Conservation (phyloP, 2,888 invertebrate genomes). For the Empis stercorea region DNA sequence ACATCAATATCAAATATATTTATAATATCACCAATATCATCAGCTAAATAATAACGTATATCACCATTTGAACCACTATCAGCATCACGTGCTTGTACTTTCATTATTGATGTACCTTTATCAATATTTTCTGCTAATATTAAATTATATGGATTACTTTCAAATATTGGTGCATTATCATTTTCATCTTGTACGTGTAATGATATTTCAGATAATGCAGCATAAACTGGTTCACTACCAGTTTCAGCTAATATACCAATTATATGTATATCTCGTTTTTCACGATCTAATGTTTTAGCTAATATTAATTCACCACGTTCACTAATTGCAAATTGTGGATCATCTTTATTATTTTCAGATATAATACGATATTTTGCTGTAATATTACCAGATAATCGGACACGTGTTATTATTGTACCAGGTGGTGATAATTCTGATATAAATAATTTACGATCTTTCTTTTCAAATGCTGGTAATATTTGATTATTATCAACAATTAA, state of each 20-base stretch:
- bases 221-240: slow-evolving; percentile 52
- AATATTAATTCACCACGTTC: slow-evolving; percentile 60
- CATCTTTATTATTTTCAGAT: slow-evolving; percentile 44
- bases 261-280: slow-evolving; percentile 52
- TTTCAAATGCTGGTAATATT: slow-evolving; percentile 58
- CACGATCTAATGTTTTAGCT: slow-evolving; percentile 62
- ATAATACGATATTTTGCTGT: slow-evolving; percentile 50
- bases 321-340: slow-evolving; percentile 57
- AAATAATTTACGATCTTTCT: slow-evolving; percentile 63
- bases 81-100: slow-evolving; percentile 41
- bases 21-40: slow-evolving; percentile 46
- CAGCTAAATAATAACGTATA: slow-evolving; percentile 64
- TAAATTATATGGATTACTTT: slow-evolving; percentile 66
- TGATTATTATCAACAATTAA: slow-evolving; percentile 59
- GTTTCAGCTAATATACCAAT: slow-evolving; percentile 59
- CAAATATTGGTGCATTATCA: slow-evolving; percentile 78
- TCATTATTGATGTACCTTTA: slow-evolving; percentile 61
- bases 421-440: slow-evolving; percentile 61
- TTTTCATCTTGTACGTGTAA: slow-evolving; percentile 80
- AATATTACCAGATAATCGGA: slow-evolving; percentile 51
- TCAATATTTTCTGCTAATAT: slow-evolving; percentile 72
- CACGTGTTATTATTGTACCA: slow-evolving; percentile 52
- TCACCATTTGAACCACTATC: slow-evolving; percentile 78
- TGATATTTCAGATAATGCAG: slow-evolving; percentile 54
- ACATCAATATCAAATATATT: slow-evolving; percentile 75